Evolutionary conservation across 2,797 vertebrate species (phyloP).

Genomic region (Melanotaenia nigrans): DNA sequence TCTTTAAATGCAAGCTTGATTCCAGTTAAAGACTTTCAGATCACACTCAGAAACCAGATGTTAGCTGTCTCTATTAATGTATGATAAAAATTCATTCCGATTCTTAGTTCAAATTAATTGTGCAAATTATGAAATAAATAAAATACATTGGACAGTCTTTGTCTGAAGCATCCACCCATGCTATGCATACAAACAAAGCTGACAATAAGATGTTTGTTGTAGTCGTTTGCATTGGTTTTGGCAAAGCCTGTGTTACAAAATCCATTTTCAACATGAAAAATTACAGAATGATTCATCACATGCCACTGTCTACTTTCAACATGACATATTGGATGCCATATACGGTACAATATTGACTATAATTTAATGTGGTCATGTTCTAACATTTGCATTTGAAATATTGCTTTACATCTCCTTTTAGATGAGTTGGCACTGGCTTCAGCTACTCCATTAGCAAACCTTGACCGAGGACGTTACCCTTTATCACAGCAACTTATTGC

Average conservation of each 20-base stretch:
- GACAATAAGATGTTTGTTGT: conserved; percentile 20
- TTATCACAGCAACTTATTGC: conserved; percentile 62
- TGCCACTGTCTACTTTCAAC: conserved; percentile 45
- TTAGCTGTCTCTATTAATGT: neutral
- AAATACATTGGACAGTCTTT: neutral
- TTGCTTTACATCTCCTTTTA: conserved; percentile 67
- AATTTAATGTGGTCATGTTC: conserved; percentile 71
- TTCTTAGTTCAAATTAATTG: conserved; percentile 13
- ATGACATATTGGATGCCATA: conserved; percentile 54
- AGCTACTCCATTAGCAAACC: conserved; percentile 73
- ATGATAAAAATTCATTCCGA: conserved; percentile 2
- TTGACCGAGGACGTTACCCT: conserved; percentile 65
- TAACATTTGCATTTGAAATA: conserved; percentile 71
- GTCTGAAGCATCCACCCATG: conserved; percentile 1
- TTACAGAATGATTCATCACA: conserved; percentile 59
- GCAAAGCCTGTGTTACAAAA: conserved; percentile 31
- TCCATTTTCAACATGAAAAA: conserved; percentile 53
- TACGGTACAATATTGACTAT: conserved; percentile 55
- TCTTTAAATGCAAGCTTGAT: neutral
- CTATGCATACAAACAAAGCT: conserved; percentile 4
- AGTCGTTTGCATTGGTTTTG: conserved; percentile 30
- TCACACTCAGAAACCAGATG: neutral
- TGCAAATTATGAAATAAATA: neutral
- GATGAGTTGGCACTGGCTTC: conserved; percentile 70
- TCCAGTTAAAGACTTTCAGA: neutral